phyloP scores from a whole-genome alignment of 2,797 vertebrate species.

The Malurus leucopterus region DNA sequence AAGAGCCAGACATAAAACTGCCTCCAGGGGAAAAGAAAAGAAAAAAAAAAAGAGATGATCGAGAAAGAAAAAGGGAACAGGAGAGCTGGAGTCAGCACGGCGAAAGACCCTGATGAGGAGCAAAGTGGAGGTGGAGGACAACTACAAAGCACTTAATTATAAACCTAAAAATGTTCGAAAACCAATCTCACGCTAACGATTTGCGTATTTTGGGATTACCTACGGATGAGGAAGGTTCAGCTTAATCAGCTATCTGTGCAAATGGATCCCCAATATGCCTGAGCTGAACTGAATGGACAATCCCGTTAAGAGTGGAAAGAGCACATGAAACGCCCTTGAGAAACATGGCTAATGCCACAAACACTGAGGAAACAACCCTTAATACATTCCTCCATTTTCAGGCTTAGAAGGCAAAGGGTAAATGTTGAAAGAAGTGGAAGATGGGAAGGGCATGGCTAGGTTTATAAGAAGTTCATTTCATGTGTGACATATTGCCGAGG shows the following conservation, averaged over 20 bases:
- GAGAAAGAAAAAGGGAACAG: not conserved
- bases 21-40: not conserved
- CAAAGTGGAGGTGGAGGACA: not conserved
- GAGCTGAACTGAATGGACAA: constrained; percentile 42
- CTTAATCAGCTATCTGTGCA: constrained; percentile 47
- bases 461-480: not conserved
- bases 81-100: not conserved
- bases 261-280: not conserved
- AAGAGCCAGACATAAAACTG: not conserved
- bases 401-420: constrained; percentile 46
- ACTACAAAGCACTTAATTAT: constrained; percentile 40
- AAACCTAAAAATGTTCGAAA: constrained; percentile 38
- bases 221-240: constrained; percentile 54
- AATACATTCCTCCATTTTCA: constrained; percentile 35
- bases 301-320: constrained; percentile 62
- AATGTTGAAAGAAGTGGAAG: constrained; percentile 4
- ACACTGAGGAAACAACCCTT: constrained; percentile 42
- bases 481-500: not conserved
- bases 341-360: constrained; percentile 45
- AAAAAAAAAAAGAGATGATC: not conserved
- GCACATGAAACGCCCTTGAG: constrained; percentile 52
- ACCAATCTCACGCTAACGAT: constrained; percentile 32
- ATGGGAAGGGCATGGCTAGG: not conserved
- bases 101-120: not conserved
- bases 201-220: constrained; percentile 55